A percentile compares a stretch with the other conserved stretches of the same genome.
Evolutionary conservation across 2,797 vertebrate genomes (phyloP).

Genomic region (Clamator glandarius): DNA sequence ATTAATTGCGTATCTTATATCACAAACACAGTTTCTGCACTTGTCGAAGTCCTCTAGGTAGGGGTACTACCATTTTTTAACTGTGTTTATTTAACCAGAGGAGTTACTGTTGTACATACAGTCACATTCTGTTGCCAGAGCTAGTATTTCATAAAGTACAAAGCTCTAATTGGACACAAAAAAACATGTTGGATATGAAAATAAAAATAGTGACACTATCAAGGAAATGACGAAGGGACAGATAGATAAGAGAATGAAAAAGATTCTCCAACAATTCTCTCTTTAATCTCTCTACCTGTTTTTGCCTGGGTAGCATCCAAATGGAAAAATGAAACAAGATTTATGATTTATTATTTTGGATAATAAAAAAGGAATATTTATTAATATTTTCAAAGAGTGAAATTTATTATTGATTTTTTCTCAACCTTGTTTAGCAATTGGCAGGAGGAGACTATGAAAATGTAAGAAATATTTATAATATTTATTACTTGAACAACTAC

Average conservation of each 20-base stretch:
- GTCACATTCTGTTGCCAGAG: neutral
- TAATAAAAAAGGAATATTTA: slow-evolving; percentile 13
- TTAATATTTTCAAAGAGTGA: slow-evolving; percentile 26
- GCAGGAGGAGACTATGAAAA: slow-evolving; percentile 17
- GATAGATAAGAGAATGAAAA: neutral
- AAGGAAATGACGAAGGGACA: neutral
- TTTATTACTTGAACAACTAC: slow-evolving; percentile 1
- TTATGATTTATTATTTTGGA: slow-evolving; percentile 29
- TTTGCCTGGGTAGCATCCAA: neutral
- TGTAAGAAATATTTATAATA: slow-evolving; percentile 31
- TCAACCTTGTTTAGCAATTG: slow-evolving; percentile 26
- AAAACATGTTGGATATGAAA: neutral
- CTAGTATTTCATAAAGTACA: neutral
- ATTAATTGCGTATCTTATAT: neutral
- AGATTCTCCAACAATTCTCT: neutral
- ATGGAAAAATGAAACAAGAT: neutral
- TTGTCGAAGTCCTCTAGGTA: neutral
- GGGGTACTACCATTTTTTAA: neutral
- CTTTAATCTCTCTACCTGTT: neutral
- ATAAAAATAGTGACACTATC: neutral
- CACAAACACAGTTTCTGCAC: neutral
- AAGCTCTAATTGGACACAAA: neutral
- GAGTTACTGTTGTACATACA: neutral
- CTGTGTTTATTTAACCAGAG: neutral
- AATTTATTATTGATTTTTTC: slow-evolving; percentile 61